Evolutionary conservation across 2,113 vertebrate genomes (phyloP), one percentile per base, ranked within the genome.

Genomic region (Grantiella picta): DNA sequence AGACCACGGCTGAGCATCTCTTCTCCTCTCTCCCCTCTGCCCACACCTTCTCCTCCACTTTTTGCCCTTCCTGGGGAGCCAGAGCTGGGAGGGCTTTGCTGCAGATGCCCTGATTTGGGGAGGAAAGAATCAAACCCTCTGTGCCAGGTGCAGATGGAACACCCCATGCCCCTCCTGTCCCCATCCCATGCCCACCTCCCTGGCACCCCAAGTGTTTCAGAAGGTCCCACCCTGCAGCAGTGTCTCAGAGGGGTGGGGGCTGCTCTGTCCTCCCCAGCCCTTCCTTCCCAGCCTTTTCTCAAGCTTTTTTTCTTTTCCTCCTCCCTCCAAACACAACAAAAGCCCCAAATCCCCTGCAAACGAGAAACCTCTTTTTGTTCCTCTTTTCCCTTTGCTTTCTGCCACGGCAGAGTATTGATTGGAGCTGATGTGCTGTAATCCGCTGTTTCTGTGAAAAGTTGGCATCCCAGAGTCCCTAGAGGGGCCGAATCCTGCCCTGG

Each of bases 361-460:
- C 22, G 75, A 90, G 79, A 90, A 92, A 79, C 17, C 73, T 89
- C 57, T 89, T 89, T 95, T 89, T 97, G 70, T 93, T 95, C 81
- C 81, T 92, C 68, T 60, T 75, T 73, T 82, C 65, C 35, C 50
- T 84, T 57, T 61, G 68, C 85, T 79, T 68, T 90, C 95, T 76
- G 69, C 91, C 63, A 13, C 61, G 18, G 44, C 84, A 60, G 59
- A 72, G 59, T 95, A 97, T 98, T 5, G 90, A 97, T 97, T 69
- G 24, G 79, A 90, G 92, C 82, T 44, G 95, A 95, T 96, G 96
- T 45, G 44, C 76, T 69, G 92, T 97, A 96, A 96, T 94, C 96
- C 71, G 4, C 94, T 89, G 47, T 65, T 97, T 93, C 97, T 97
- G 94, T 89, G 96, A 95, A 89, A 94, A 92, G 88, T 96, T 96